Percentiles rank a stretch among this genome's conserved stretches.
Conservation (phyloP, 2,797 vertebrate species). For the Aviceda leuphotes region DNA sequence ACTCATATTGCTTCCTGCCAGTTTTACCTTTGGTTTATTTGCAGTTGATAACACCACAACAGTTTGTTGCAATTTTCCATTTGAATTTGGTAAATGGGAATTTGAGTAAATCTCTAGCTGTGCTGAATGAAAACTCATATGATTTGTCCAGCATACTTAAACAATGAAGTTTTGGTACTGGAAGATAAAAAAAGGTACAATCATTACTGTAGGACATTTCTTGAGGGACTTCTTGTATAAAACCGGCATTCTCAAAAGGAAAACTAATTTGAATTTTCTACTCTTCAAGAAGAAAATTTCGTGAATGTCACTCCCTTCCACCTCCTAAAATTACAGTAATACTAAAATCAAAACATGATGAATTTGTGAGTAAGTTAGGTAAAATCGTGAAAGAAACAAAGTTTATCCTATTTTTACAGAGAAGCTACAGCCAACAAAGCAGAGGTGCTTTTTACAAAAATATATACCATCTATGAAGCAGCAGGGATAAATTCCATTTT, state of each 20-base stretch:
- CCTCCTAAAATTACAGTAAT: background rate
- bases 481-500: background rate
- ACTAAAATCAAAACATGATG: background rate
- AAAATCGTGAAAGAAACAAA: background rate
- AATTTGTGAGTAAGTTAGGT: background rate
- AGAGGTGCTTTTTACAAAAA: background rate
- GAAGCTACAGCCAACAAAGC: background rate
- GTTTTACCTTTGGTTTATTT: background rate
- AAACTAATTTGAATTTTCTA: background rate
- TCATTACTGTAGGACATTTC: background rate
- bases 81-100: background rate
- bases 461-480: background rate
- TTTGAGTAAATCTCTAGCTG: background rate
- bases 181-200: background rate
- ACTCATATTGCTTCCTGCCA: background rate
- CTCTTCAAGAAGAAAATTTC: background rate
- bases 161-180: background rate
- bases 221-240: background rate
- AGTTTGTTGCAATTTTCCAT: background rate
- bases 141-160: background rate
- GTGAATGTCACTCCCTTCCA: accelerated
- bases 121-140: background rate
- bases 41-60: background rate
- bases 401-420: background rate
- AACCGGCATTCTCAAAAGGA: background rate